Base-by-base conservation (phyloP, 2,797 vertebrate genomes). In the Tadarida brasiliensis region DNA sequence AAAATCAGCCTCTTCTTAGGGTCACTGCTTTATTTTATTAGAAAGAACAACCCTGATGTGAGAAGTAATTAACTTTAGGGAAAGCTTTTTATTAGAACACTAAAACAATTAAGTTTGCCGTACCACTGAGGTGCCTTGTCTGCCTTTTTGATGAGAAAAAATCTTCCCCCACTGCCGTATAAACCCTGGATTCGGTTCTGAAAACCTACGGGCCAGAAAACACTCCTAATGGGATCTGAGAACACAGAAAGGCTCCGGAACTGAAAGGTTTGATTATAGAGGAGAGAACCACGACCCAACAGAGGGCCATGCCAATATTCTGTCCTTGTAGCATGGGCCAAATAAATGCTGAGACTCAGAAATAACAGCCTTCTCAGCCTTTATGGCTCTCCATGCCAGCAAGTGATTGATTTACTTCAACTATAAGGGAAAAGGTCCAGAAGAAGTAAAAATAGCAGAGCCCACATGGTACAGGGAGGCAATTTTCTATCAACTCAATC, bases 81-180 rank as follows among this genome's bases (percentile, higher is more conserved):
- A 94, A 96, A 97, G 4, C 63, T 95, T 74, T 44, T 61, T 96
- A 95, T 93, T 90, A 85, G 0, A 96, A 94, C 82, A 96, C n/a
- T 87, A 96, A 96, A 97, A 16, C 16, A 92, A 96, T 96, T 94
- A 94, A 86, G 96, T 65, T 44, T 82, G n/a, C 56, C 73, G 7
- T 2, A 80, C 16, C 87, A 63, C 65, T 73, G 19, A 96, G 87
- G 90, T 84, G 56, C 47, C 59, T 88, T 71, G 91, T 94, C 82
- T 96, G 90, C 71, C 94, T 84, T 57, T 95, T 5, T 94, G 87
- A 97, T 95, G 44, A 89, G 24, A 85, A 2, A 94, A 1, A 3
- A 1, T 59, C 91, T 95, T 95, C 74, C 91, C 22, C 91, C 93
- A 65, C 33, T 90, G 67, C 67, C 33, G 44, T 44, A 74, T 77